These are phyloP conservation scores for Tetraodon nigroviridis DNA, from an alignment of 2,113 vertebrate species.

Conservation along the genomic window DNA sequence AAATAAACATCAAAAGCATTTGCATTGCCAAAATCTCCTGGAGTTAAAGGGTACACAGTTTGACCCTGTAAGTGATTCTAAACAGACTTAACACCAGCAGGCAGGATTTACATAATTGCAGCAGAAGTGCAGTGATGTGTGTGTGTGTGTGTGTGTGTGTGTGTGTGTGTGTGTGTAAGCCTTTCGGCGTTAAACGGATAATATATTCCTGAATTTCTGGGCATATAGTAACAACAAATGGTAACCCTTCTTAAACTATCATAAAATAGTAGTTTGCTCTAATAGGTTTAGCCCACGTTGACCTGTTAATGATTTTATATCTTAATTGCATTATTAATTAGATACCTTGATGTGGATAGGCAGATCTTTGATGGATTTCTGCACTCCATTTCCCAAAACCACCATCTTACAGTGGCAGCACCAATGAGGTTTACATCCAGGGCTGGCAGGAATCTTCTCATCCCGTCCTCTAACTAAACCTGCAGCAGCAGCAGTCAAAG, in stretches of 20 bases:
- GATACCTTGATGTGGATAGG: slow-evolving; percentile 72
- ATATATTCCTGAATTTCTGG: slow-evolving; percentile 21
- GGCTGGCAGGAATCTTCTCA: slow-evolving; percentile 61
- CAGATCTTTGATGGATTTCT: slow-evolving; percentile 82
- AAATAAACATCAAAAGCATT: slow-evolving; percentile 46
- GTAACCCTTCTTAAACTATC: slow-evolving; percentile 6
- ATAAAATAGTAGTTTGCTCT: slow-evolving; percentile 1
- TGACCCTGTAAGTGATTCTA: slow-evolving; percentile 45
- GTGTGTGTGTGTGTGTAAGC: slow-evolving; percentile 9
- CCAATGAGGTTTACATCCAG: slow-evolving; percentile 84
- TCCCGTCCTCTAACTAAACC: slow-evolving; percentile 73
- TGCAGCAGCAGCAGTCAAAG: slow-evolving; percentile 70
- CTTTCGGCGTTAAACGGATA: slow-evolving; percentile 24
- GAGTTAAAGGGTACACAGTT: slow-evolving; percentile 19
- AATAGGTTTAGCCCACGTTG: neutral
- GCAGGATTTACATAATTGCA: slow-evolving; percentile 52
- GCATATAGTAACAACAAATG: slow-evolving; percentile 17
- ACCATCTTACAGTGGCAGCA: slow-evolving; percentile 96
- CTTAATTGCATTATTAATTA: neutral
- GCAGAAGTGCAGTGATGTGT: slow-evolving; percentile 6
- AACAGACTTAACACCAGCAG: slow-evolving; percentile 35
- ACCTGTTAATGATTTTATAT: neutral
- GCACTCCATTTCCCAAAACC: slow-evolving; percentile 88
- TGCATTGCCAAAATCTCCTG: slow-evolving; percentile 34
- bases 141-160: slow-evolving; percentile 7